These are phyloP conservation scores for Casuarius casuarius DNA, from an alignment of 2,113 vertebrate genomes.

Conservation along the genomic window DNA sequence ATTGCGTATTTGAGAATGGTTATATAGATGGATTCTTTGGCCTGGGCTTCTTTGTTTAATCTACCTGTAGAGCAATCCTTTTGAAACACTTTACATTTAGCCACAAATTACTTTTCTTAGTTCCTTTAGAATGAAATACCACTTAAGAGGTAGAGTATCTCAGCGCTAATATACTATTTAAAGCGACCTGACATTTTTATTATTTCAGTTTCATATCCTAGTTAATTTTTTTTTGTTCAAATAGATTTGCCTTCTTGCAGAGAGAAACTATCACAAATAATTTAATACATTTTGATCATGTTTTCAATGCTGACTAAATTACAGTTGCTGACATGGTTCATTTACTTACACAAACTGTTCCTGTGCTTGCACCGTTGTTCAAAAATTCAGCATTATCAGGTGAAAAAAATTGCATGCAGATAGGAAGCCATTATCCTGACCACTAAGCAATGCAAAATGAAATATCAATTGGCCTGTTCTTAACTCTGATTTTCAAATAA, in stretches of 20 bases:
- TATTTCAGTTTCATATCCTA: slow-evolving; percentile 36
- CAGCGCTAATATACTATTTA: slow-evolving; percentile 40
- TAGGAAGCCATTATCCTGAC: slow-evolving; percentile 57
- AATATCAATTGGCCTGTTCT: slow-evolving; percentile 57
- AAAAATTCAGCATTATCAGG: slow-evolving; percentile 55
- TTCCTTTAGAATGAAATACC: slow-evolving; percentile 12
- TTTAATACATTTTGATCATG: slow-evolving; percentile 59
- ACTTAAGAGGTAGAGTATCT: slow-evolving; percentile 29
- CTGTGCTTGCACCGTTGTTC: slow-evolving; percentile 21
- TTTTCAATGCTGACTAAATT: slow-evolving; percentile 58
- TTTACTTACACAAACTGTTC: slow-evolving; percentile 65
- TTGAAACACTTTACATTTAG: slow-evolving; percentile 12
- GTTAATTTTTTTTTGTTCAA: slow-evolving; percentile 40
- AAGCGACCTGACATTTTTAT: slow-evolving; percentile 53
- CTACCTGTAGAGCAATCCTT: slow-evolving; percentile 14
- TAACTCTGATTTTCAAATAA: slow-evolving; percentile 61
- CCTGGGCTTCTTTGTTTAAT: slow-evolving; percentile 1
- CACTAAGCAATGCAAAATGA: slow-evolving; percentile 51
- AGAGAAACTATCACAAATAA: slow-evolving; percentile 48
- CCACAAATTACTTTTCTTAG: not conserved
- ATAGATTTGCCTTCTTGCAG: slow-evolving; percentile 28
- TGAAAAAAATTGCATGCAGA: slow-evolving; percentile 40
- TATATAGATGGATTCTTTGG: not conserved
- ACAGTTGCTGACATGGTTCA: slow-evolving; percentile 56
- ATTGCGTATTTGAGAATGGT: slow-evolving; percentile 13